Base-by-base conservation (phyloP, 2,888 invertebrate species). In the Lingula anatina region DNA sequence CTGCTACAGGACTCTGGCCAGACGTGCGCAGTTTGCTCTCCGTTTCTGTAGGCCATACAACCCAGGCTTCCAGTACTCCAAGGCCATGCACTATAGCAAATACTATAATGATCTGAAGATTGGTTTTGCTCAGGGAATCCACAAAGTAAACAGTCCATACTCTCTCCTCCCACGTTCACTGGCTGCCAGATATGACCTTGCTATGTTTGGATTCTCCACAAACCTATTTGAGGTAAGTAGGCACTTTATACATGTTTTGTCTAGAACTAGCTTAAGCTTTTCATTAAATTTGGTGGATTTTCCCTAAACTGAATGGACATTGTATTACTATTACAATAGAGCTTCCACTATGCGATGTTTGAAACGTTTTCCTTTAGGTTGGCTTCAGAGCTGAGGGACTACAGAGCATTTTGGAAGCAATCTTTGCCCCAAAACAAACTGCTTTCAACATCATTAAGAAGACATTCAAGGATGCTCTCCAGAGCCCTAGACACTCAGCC, bases 381-480 rank as follows among this genome's bases (percentile, higher is more conserved):
- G 62, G 62, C 5, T 54, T 53, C 46, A 47, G 54, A 21, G 54
- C 59, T 3, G 52, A 59, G 27, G 61, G 61, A 4, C 31, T 62
- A 3, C 56, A 60, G 41, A 36, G 47, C 20, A 20, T 59, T 5
- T 12, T 56, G 12, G 53, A 49, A n/a, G n/a, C n/a, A n/a, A n/a
- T n/a, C n/a, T n/a, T n/a, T n/a, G n/a, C n/a, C n/a, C n/a, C n/a
- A n/a, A n/a, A n/a, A n/a, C n/a, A n/a, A n/a, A n/a, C n/a, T n/a
- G n/a, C n/a, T n/a, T n/a, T n/a, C n/a, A n/a, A n/a, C n/a, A n/a
- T n/a, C n/a, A n/a, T n/a, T n/a, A n/a, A n/a, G n/a, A n/a, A n/a
- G n/a, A n/a, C n/a, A n/a, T n/a, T n/a, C n/a, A n/a, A n/a, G n/a
- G n/a, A n/a, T n/a, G n/a, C n/a, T n/a, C n/a, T n/a, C n/a, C n/a